Evolutionary conservation across 2,113 vertebrate species (phyloP), one percentile per base, ranked within the genome.

Genomic region (Melanerpes aurifrons): DNA sequence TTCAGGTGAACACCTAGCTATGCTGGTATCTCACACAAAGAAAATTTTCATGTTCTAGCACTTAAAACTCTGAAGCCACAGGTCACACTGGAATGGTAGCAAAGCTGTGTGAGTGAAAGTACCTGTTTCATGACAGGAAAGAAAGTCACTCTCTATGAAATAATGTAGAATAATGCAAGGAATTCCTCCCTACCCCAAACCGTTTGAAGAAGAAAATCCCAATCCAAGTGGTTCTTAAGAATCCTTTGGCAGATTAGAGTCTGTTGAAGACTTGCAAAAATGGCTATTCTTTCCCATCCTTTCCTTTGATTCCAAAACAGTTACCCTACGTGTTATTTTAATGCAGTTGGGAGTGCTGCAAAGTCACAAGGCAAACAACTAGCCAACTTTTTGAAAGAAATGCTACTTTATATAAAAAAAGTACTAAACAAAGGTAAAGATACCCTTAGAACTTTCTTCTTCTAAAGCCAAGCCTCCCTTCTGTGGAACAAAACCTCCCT

Each of bases 401-500:
- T 6, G 10, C 3, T 59, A 61, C 20, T 83, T 71, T 2, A 83
- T 21, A 48, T 20, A 50, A 26, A 53, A 64, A 70, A 63, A 35
- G 15, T 47, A 19, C 18, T 21, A 35, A 56, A 16, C 19, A 59
- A 0, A 63, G 20, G 8, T 47, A 35, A 0, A 56, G 26, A 25
- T 28, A 45, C 2, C 31, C 15, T 74, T n/a, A 43, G 3, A 50
- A 11, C 22, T 54, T 54, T 5, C 12, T 29, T 15, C 32, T 80
- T 63, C n/a, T n/a, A 58, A 75, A 82, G 43, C 17, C 19, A 72
- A 56, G 29, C 21, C 10, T 9, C 56, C 50, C n/a, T 40, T 59
- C 26, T 59, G 26, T 8, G 14, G 48, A 17, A 40, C 10, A 7
- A 40, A 4, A 7, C 0, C 1, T 3, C 31, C 19, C 40, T n/a